These are phyloP conservation scores for Megaceryle torquata DNA, from an alignment of 2,113 vertebrate genomes.

Conservation along the genomic window DNA sequence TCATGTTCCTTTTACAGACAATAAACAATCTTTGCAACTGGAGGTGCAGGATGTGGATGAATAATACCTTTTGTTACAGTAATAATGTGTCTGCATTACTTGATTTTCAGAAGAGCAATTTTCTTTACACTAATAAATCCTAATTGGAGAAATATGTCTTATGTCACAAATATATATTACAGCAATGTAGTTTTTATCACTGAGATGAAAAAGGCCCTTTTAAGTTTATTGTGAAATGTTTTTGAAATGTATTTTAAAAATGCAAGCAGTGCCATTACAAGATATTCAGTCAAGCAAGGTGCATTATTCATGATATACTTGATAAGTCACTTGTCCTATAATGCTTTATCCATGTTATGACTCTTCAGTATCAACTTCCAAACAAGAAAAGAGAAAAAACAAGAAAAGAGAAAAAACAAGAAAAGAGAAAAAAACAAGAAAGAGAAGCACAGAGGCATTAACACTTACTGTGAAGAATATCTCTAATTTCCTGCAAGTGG, in stretches of 20 bases:
- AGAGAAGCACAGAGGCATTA: neutral
- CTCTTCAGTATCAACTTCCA: neutral
- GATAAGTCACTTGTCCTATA: neutral
- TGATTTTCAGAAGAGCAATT: conserved; percentile 49
- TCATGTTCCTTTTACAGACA: neutral
- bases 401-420: neutral
- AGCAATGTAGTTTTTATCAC: neutral
- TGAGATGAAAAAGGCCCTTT: neutral
- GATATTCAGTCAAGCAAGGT: neutral
- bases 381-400: neutral
- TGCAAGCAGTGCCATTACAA: neutral
- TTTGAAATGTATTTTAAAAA: conserved; percentile 1
- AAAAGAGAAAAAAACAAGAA: neutral
- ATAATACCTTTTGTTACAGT: conserved; percentile 12
- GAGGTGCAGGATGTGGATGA: conserved; percentile 8
- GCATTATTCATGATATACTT: conserved; percentile 5
- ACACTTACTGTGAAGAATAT: neutral
- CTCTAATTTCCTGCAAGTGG: neutral
- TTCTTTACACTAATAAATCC: conserved; percentile 52
- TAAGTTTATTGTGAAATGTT: conserved; percentile 29
- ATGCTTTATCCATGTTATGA: neutral
- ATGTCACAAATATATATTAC: conserved; percentile 36
- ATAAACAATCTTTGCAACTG: neutral
- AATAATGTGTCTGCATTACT: conserved; percentile 33
- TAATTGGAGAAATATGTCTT: conserved; percentile 36